phyloP scores from a whole-genome alignment of 2,113 vertebrate species.

The Anhinga rufa region DNA sequence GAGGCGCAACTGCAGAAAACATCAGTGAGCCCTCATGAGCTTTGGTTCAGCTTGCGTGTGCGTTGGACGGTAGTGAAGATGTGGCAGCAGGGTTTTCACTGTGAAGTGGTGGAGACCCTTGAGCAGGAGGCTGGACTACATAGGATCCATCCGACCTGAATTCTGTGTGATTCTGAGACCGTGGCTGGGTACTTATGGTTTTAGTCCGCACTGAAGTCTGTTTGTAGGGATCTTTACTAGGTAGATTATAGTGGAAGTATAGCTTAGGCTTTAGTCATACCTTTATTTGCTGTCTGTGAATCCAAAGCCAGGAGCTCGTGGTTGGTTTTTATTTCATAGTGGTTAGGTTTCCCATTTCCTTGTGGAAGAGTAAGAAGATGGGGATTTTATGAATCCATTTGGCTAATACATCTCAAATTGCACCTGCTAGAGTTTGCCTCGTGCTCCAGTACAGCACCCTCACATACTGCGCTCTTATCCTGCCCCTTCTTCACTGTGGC shows the following conservation, averaged over 20 bases:
- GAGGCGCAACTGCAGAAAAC: background rate
- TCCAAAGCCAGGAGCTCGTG: background rate
- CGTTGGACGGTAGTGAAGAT: fast-evolving
- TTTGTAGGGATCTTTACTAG: background rate
- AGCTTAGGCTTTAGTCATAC: background rate
- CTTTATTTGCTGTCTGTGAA: background rate
- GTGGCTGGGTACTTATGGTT: background rate
- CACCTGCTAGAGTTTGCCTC: background rate
- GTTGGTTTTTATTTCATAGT: background rate
- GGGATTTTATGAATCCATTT: background rate
- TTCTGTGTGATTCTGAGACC: background rate
- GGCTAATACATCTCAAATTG: background rate
- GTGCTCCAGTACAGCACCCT: background rate
- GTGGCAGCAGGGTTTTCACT: background rate
- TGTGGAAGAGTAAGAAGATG: background rate
- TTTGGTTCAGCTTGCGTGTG: background rate
- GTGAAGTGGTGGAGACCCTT: background rate
- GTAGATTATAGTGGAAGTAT: background rate
- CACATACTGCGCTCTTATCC: background rate
- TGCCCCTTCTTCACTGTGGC: background rate
- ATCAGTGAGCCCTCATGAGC: background rate
- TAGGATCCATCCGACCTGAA: background rate
- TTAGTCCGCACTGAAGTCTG: background rate
- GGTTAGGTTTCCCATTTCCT: background rate
- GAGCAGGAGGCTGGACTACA: background rate